These are phyloP conservation scores for Hephaestus fuliginosus DNA, from an alignment of 2,797 vertebrate species.

Conservation along the genomic window DNA sequence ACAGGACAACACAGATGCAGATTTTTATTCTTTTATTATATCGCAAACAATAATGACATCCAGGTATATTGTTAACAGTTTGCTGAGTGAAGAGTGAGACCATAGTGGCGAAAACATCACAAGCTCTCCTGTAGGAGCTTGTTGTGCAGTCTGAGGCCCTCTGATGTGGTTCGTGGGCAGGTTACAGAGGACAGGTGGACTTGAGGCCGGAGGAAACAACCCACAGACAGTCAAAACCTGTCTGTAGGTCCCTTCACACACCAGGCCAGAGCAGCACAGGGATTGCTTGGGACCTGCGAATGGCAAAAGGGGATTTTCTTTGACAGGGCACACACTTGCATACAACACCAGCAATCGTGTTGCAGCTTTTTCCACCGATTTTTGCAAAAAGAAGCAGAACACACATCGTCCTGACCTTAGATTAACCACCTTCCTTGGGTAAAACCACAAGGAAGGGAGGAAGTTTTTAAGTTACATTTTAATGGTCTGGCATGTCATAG, in stretches of 20 bases:
- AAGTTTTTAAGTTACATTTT: slow-evolving; percentile 41
- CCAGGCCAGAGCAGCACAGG: slow-evolving; percentile 75
- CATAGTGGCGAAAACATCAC: slow-evolving; percentile 83
- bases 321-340: slow-evolving; percentile 41
- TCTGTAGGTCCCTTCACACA: slow-evolving; percentile 69
- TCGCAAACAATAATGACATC: slow-evolving; percentile 90
- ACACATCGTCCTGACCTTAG: slow-evolving; percentile 68
- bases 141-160: slow-evolving; percentile 83
- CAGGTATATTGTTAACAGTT: slow-evolving; percentile 90
- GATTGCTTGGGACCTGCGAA: slow-evolving; percentile 84
- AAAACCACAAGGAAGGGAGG: slow-evolving; percentile 57
- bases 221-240: slow-evolving; percentile 64
- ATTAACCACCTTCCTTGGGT: slow-evolving; percentile 55
- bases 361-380: slow-evolving; percentile 56
- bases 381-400: slow-evolving; percentile 63
- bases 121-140: slow-evolving; percentile 80
- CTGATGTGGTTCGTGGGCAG: slow-evolving; percentile 78
- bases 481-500: slow-evolving; percentile 66
- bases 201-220: slow-evolving; percentile 62
- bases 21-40: slow-evolving; percentile 86
- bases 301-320: slow-evolving; percentile 68
- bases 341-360: slow-evolving; percentile 54
- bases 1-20: slow-evolving; percentile 45
- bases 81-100: slow-evolving; percentile 87
- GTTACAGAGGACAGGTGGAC: slow-evolving; percentile 75